phyloP scores from a whole-genome alignment of 2,888 invertebrate species.

The Phaedon cochleariae region DNA sequence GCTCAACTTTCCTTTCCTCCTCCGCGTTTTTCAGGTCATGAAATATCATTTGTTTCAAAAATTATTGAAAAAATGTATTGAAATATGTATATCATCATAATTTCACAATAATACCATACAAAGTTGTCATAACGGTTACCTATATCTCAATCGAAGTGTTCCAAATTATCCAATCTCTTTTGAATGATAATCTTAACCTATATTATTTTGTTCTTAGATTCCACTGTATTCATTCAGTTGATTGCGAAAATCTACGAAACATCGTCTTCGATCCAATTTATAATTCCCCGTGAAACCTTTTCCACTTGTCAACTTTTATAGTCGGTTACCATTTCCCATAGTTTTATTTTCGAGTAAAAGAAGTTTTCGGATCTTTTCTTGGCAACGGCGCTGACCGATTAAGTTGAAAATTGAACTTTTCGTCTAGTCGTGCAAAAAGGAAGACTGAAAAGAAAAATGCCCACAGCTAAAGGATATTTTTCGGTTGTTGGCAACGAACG shows the following conservation, averaged over 20 bases:
- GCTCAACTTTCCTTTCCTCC: too few relatives aligned
- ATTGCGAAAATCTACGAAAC: slow-evolving; percentile 13
- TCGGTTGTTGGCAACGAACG: neutral
- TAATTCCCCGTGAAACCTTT: slow-evolving; percentile 31
- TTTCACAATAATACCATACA: too few relatives aligned
- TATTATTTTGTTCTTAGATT: too few relatives aligned
- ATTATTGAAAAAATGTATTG: too few relatives aligned
- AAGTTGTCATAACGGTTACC: too few relatives aligned
- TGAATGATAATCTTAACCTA: too few relatives aligned
- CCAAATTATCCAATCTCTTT: too few relatives aligned
- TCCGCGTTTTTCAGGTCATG: too few relatives aligned
- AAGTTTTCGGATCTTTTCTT: slow-evolving; percentile 37
- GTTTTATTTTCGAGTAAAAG: slow-evolving; percentile 34
- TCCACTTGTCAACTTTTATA: slow-evolving; percentile 35
- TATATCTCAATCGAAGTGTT: too few relatives aligned
- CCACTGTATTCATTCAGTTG: neutral
- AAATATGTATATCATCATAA: too few relatives aligned
- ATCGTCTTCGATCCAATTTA: slow-evolving; percentile 18
- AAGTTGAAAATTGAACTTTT: slow-evolving; percentile 45
- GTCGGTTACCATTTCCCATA: slow-evolving; percentile 26
- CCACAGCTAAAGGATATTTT: neutral
- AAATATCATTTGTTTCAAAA: too few relatives aligned
- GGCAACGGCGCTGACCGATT: slow-evolving; percentile 45
- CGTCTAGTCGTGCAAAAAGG: slow-evolving; percentile 11
- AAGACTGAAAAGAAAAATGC: slow-evolving; percentile 2